Conservation (phyloP, 2,888 invertebrate genomes). For the Caenorhabditis sp. region DNA sequence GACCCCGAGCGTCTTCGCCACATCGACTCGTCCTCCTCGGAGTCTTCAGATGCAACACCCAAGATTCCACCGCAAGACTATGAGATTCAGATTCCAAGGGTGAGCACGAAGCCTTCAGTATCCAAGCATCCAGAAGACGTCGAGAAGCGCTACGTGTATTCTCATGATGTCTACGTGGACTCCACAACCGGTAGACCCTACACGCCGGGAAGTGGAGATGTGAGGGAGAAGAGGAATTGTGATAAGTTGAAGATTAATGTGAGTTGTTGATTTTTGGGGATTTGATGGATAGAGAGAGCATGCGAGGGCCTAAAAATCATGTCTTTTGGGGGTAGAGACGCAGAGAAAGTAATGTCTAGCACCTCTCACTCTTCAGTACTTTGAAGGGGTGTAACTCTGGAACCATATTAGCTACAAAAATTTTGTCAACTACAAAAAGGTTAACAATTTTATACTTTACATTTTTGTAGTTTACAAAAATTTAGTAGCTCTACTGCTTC, state of each 20-base stretch:
- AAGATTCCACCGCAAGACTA: not conserved
- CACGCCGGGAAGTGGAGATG: conserved; percentile 48
- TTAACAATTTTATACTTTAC: too few relatives aligned
- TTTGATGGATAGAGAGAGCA: too few relatives aligned
- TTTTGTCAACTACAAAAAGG: too few relatives aligned
- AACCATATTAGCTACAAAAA: too few relatives aligned
- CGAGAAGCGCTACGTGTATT: conserved; percentile 32
- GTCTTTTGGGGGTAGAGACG: too few relatives aligned
- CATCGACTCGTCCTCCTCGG: conserved; percentile 53
- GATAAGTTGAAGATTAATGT: conserved; percentile 57
- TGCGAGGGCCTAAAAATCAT: too few relatives aligned
- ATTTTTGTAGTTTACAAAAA: too few relatives aligned
- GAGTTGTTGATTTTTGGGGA: conserved; percentile 23
- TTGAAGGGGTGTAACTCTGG: too few relatives aligned
- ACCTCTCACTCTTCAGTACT: too few relatives aligned
- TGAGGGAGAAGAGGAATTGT: conserved; percentile 36
- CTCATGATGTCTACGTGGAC: conserved; percentile 60
- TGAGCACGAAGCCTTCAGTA: not conserved
- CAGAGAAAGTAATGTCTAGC: too few relatives aligned
- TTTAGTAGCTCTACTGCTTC: too few relatives aligned
- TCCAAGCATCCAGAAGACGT: conserved; percentile 15
- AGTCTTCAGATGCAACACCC: not conserved
- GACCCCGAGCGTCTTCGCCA: conserved; percentile 14
- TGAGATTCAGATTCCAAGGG: not conserved
- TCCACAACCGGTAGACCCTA: conserved; percentile 48